Base-by-base conservation (phyloP, 2,797 vertebrate genomes). In the Lagodon rhomboides region DNA sequence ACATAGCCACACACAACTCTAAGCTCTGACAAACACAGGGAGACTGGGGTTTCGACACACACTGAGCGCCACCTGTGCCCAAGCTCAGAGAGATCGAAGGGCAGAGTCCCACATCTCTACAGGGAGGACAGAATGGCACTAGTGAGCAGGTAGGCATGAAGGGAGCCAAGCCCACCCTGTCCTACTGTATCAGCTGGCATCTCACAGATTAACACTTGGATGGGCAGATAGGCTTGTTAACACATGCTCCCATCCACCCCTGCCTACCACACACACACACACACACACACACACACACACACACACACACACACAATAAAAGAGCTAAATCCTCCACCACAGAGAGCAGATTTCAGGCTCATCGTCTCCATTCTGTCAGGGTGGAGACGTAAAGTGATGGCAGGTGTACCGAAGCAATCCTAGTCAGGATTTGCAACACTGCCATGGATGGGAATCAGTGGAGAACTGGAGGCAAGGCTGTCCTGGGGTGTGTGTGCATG, bases 141-240 rank as follows among this genome's bases (percentile, higher is more conserved):
- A 78, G 69, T 81, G 85, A 79, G 85, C 90, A 91, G 90, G 90
- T 90, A 90, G 89, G 82, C 86, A 86, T 91, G 83, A 81, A 86
- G 82, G 68, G 80, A 85, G 70, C 69, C 43, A 13, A 81, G 83
- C 80, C 84, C 86, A 89, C 85, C 89, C 83, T 88, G 84, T 77
- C 81, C 79, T 80, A 71, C 79, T 77, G 56, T 80, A 90, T 93
- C 90, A 90, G 90, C 79, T 81, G 82, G 88, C 84, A 89, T 92
- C 89, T 87, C 90, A 78, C 84, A 92, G 82, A 91, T 92, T 87
- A 91, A 91, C 88, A 90, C 87, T 91, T 84, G 79, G 89, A 94
- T 93, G 86, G 85, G 82, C 80, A 90, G 91, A 91, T 88, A 91
- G 91, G 82, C 88, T 91, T 93, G 91, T 94, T 92, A 94, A 94